Evolutionary conservation across 2,113 vertebrate species (phyloP).

Genomic region (Cynopterus brachyotis): DNA sequence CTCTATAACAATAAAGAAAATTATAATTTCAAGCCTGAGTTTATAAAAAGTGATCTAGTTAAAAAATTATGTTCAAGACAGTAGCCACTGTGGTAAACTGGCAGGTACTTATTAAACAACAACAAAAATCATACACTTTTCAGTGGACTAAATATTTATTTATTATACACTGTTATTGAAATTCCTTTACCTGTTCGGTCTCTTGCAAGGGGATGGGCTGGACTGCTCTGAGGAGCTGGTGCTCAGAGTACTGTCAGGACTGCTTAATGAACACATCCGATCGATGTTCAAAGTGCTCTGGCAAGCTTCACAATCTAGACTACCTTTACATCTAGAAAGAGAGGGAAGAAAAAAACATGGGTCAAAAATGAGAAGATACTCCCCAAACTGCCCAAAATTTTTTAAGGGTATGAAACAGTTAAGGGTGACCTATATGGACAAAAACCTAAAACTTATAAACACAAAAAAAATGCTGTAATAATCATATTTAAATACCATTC

Average conservation of each 20-base stretch:
- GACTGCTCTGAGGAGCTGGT: constrained; percentile 95
- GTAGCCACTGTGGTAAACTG: background rate
- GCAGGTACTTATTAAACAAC: background rate
- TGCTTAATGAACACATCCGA: constrained; percentile 96
- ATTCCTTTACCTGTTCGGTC: constrained; percentile 91
- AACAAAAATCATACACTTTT: background rate
- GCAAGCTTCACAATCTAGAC: constrained; percentile 95
- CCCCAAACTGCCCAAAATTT: background rate
- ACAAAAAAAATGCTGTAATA: background rate
- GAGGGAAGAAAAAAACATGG: background rate
- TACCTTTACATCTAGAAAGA: constrained; percentile 92
- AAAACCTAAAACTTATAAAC: background rate
- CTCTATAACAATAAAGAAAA: constrained; percentile 20
- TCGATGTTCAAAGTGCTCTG: constrained; percentile 96
- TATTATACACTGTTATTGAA: background rate
- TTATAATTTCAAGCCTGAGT: background rate
- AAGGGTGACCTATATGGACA: background rate
- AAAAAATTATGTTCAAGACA: constrained; percentile 8
- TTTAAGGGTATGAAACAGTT: background rate
- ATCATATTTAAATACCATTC: background rate
- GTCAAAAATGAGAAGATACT: constrained; percentile 23
- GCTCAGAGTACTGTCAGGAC: constrained; percentile 96
- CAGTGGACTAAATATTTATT: background rate
- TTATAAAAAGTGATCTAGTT: constrained; percentile 35
- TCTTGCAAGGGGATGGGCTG: constrained; percentile 94